Percentiles rank a stretch among this genome's conserved stretches.
These are phyloP conservation scores for Hemitrygon akajei DNA, from an alignment of 2,797 vertebrate species.

Conservation along the genomic window DNA sequence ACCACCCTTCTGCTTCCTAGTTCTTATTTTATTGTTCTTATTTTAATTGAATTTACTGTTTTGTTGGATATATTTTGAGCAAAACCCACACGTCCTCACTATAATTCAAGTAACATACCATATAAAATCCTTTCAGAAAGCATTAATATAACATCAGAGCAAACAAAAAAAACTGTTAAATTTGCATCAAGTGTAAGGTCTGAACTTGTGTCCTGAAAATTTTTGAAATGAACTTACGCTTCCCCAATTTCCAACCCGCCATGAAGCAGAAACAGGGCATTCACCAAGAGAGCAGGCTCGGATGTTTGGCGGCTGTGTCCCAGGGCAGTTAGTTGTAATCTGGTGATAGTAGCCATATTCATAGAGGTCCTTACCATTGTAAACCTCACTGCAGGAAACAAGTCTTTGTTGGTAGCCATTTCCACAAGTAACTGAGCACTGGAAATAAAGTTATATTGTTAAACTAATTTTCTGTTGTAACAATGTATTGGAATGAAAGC, in stretches of 20 bases:
- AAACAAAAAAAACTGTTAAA: not conserved
- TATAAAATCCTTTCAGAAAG: not conserved
- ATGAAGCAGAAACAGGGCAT: constrained; percentile 65
- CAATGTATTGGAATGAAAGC: not conserved
- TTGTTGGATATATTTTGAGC: not conserved
- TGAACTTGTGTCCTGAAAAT: constrained; percentile 1
- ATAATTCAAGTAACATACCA: not conserved
- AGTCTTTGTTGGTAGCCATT: constrained; percentile 84
- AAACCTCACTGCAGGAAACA: constrained; percentile 89
- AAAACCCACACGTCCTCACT: not conserved
- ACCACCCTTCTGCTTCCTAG: no score
- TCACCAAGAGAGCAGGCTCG: constrained; percentile 67
- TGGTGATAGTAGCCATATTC: constrained; percentile 76
- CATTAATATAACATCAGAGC: not conserved
- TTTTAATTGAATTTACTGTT: not conserved
- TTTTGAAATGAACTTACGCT: constrained; percentile 61
- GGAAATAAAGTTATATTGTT: constrained; percentile 34
- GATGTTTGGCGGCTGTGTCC: constrained; percentile 75
- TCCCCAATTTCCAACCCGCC: constrained; percentile 88
- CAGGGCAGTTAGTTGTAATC: constrained; percentile 72
- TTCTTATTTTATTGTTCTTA: not conserved
- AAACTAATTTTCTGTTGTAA: not conserved
- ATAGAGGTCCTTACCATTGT: constrained; percentile 81
- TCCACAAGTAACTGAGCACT: constrained; percentile 90
- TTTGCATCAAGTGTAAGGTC: constrained; percentile 13